phyloP scores from a whole-genome alignment of 2,888 invertebrate species.

The Pyrrhosoma nymphula region DNA sequence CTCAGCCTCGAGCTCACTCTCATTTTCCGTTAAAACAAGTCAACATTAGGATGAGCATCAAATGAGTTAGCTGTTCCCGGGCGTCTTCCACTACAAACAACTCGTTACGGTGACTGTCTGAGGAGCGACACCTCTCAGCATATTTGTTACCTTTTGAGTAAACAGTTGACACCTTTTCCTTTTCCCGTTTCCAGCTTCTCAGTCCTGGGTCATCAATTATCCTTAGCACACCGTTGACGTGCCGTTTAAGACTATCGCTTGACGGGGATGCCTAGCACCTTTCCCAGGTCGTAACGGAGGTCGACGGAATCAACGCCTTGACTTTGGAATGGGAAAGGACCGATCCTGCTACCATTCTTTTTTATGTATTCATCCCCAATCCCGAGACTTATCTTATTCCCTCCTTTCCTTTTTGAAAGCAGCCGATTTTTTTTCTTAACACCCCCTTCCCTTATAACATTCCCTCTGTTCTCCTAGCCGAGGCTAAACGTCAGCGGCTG shows the following conservation, averaged over 20 bases:
- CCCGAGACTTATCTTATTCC: not conserved
- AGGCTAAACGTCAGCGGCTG: not conserved
- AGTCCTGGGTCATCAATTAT: not conserved
- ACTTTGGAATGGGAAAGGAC: not conserved
- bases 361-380: not conserved
- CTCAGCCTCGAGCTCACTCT: not conserved
- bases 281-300: not conserved
- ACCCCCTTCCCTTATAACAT: too few relatives aligned
- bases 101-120: not conserved
- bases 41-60: not conserved
- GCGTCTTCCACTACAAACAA: not conserved
- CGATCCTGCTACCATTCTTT: not conserved
- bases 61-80: not conserved
- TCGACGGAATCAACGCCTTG: not conserved
- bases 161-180: not conserved
- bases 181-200: not conserved
- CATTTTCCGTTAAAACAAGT: not conserved
- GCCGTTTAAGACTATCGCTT: not conserved
- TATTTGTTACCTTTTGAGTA: conserved; percentile 9
- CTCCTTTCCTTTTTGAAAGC: not conserved
- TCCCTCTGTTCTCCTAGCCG: too few relatives aligned
- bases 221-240: not conserved
- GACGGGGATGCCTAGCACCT: not conserved
- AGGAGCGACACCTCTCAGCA: not conserved
- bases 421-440: not conserved